Percentiles rank a stretch among this genome's conserved stretches.
Conservation (phyloP, 2,888 invertebrate species). For the Leucozona laternaria region DNA sequence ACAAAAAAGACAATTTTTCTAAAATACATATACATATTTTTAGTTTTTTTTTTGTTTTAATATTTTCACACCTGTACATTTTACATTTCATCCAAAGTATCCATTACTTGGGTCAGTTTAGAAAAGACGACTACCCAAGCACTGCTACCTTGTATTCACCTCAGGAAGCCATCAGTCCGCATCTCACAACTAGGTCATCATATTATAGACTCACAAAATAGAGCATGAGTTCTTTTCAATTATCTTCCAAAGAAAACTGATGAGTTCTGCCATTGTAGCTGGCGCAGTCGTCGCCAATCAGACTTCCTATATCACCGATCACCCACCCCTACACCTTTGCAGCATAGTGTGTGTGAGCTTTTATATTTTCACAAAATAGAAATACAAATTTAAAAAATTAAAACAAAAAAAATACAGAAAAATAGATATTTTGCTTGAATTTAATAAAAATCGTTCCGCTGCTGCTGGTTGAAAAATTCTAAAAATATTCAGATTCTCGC, state of each 20-base stretch:
- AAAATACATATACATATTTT: neutral
- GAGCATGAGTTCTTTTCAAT: conserved; percentile 69
- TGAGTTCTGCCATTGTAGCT: conserved; percentile 64
- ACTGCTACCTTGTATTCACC: conserved; percentile 23
- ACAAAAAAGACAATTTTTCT: neutral
- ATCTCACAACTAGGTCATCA: conserved; percentile 65
- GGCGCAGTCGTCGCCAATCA: conserved; percentile 62
- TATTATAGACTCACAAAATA: conserved; percentile 48
- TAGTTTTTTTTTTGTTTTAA: neutral
- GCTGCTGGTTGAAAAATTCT: conserved; percentile 42
- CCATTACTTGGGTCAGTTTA: conserved; percentile 63
- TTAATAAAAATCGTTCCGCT: conserved; percentile 32
- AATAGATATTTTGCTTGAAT: conserved; percentile 2
- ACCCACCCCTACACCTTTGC: neutral
- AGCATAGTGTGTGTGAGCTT: conserved; percentile 5
- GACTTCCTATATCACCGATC: conserved; percentile 53
- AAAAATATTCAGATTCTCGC: conserved; percentile 67
- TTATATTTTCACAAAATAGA: conserved; percentile 33
- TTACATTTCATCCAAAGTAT: conserved; percentile 10
- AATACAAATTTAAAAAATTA: neutral
- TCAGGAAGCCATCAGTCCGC: conserved; percentile 40
- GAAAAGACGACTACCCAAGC: neutral
- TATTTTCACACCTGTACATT: conserved; percentile 30
- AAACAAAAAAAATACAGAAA: conserved; percentile 7
- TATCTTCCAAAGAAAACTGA: conserved; percentile 63